Evolutionary conservation across 2,113 vertebrate species (phyloP).

Genomic region (Nycticorax nycticorax): DNA sequence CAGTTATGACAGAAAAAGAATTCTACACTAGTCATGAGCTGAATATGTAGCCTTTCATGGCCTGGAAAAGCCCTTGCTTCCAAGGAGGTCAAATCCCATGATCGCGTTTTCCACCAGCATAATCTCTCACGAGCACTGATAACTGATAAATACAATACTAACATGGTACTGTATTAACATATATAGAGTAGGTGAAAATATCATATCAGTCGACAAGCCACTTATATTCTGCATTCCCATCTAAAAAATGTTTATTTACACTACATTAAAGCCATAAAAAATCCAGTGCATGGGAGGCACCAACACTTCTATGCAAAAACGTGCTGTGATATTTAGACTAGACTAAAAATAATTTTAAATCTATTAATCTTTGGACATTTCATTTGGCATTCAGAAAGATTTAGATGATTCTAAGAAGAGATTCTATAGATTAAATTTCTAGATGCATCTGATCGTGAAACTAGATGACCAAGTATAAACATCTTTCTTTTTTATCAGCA

Average conservation of each 20-base stretch:
- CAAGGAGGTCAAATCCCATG: constrained; percentile 3
- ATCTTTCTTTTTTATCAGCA: not conserved
- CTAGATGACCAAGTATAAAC: not conserved
- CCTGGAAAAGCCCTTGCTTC: not conserved
- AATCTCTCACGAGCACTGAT: not conserved
- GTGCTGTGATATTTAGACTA: not conserved
- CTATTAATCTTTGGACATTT: not conserved
- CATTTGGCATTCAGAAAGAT: not conserved
- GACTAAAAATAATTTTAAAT: not conserved
- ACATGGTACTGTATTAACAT: not conserved
- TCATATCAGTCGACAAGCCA: not conserved
- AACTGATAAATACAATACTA: not conserved
- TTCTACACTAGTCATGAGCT: not conserved
- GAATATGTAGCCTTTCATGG: not conserved
- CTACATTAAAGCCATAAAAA: not conserved
- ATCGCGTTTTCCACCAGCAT: not conserved
- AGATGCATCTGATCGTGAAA: not conserved
- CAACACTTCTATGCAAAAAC: not conserved
- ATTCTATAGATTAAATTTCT: not conserved
- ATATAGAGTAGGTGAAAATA: not conserved
- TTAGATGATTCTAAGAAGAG: not conserved
- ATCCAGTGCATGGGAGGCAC: not conserved
- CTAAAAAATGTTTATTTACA: not conserved
- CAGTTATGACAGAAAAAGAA: not conserved
- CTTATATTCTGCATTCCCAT: not conserved